Conservation (phyloP, 2,113 vertebrate genomes). For the Engystomops pustulosus region DNA sequence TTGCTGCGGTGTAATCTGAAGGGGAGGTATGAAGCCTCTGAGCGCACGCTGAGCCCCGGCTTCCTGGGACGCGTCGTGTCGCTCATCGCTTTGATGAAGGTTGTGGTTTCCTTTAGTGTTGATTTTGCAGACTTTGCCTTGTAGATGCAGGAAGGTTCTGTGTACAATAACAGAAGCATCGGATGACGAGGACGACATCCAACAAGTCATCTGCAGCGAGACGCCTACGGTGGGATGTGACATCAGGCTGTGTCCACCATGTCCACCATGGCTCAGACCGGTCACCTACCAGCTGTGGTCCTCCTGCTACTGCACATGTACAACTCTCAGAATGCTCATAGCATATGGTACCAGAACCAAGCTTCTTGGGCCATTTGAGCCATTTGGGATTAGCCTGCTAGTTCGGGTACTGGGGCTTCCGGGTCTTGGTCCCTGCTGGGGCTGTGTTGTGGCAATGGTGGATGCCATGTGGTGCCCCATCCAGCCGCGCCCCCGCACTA, state of each 20-base stretch:
- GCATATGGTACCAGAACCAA: too few relatives aligned
- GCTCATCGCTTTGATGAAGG: conserved; percentile 21
- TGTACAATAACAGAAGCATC: conserved; percentile 1
- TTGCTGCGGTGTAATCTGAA: conserved; percentile 37
- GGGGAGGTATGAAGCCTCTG: not conserved
- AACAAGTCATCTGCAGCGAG: not conserved
- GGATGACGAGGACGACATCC: not conserved
- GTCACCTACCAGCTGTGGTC: not conserved
- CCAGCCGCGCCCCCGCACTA: too few relatives aligned
- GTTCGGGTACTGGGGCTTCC: too few relatives aligned
- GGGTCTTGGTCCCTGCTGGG: too few relatives aligned
- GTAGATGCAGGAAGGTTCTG: conserved; percentile 9
- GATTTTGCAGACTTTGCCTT: conserved; percentile 35
- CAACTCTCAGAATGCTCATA: too few relatives aligned
- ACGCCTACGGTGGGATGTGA: not conserved
- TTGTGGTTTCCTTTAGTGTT: conserved; percentile 34
- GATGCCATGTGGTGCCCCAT: too few relatives aligned
- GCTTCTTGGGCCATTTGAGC: too few relatives aligned
- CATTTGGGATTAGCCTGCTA: too few relatives aligned
- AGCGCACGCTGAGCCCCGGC: not conserved
- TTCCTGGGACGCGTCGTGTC: conserved; percentile 46
- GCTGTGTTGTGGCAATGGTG: too few relatives aligned
- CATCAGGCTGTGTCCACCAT: not conserved
- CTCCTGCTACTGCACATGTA: too few relatives aligned
- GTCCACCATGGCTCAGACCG: not conserved